These are phyloP conservation scores for Paguma larvata DNA, from an alignment of 2,797 vertebrate species.

Conservation along the genomic window DNA sequence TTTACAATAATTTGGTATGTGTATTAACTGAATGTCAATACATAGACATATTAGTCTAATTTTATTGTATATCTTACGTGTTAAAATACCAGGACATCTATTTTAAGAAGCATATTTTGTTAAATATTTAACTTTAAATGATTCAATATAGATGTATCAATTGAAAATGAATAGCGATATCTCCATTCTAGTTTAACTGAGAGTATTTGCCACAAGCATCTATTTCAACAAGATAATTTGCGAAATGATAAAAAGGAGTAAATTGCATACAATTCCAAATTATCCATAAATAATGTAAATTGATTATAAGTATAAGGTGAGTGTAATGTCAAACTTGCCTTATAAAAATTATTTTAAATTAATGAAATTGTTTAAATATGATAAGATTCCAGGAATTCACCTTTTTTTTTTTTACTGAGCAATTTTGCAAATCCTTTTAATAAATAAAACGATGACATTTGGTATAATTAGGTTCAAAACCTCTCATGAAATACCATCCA, in stretches of 20 bases:
- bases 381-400: slow-evolving; percentile 71
- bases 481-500: slow-evolving; percentile 85
- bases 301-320: slow-evolving; percentile 69
- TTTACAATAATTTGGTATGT: background rate
- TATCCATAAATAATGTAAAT: slow-evolving; percentile 52
- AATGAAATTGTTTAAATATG: slow-evolving; percentile 78
- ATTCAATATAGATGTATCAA: background rate
- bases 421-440: slow-evolving; percentile 84
- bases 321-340: slow-evolving; percentile 48
- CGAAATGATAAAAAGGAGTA: slow-evolving; percentile 3
- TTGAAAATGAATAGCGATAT: background rate
- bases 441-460: slow-evolving; percentile 87
- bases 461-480: slow-evolving; percentile 87
- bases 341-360: slow-evolving; percentile 78
- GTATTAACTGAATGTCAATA: background rate
- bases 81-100: background rate
- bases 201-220: background rate
- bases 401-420: slow-evolving; percentile 67
- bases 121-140: background rate
- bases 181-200: slow-evolving; percentile 21
- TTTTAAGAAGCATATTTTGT: background rate
- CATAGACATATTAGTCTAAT: background rate
- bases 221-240: slow-evolving; percentile 54
- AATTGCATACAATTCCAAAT: background rate
- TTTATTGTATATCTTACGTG: background rate